Evolutionary conservation across 92 coral and sea anemone genomes (phyloP).

Genomic region (Pocillopora meandrina): DNA sequence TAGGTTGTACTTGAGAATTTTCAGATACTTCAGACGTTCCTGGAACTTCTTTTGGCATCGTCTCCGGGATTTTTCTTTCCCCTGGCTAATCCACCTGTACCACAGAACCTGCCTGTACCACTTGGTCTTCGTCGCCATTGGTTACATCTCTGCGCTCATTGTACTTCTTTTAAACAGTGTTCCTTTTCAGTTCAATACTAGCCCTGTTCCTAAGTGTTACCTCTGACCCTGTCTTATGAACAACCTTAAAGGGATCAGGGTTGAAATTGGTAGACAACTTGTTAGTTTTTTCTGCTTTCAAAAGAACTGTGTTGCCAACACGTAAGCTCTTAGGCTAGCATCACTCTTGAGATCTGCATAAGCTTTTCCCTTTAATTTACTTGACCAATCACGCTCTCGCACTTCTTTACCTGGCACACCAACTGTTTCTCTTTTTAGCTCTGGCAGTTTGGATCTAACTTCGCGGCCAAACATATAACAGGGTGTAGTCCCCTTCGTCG

Average conservation of each 20-base stretch:
- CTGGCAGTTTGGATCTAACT: constrained; percentile 1
- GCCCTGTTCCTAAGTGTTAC: too few relatives aligned
- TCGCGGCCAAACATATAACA: constrained; percentile 19
- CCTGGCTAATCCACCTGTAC: too few relatives aligned
- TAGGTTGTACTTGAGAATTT: too few relatives aligned
- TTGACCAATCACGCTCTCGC: constrained; percentile 11
- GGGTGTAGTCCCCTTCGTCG: background rate
- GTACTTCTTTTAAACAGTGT: too few relatives aligned
- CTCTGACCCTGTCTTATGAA: background rate
- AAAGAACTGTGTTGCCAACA: constrained; percentile 14
- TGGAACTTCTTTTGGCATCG: too few relatives aligned
- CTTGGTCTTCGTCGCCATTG: too few relatives aligned
- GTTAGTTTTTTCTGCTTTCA: constrained; percentile 24
- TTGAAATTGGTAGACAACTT: constrained; percentile 8
- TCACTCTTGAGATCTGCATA: background rate
- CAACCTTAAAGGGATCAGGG: constrained; percentile 16
- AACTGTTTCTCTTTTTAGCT: too few relatives aligned
- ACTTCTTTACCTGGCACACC: background rate
- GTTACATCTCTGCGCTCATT: too few relatives aligned
- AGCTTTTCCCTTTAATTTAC: constrained; percentile 18
- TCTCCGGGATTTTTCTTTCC: too few relatives aligned
- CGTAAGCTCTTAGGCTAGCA: constrained; percentile 16
- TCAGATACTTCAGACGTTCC: too few relatives aligned
- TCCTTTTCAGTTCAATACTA: too few relatives aligned
- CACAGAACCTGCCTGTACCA: too few relatives aligned